Evolutionary conservation across 2,888 invertebrate genomes (phyloP), one percentile per base, ranked within the genome.

Genomic region (Limenitis camilla): DNA sequence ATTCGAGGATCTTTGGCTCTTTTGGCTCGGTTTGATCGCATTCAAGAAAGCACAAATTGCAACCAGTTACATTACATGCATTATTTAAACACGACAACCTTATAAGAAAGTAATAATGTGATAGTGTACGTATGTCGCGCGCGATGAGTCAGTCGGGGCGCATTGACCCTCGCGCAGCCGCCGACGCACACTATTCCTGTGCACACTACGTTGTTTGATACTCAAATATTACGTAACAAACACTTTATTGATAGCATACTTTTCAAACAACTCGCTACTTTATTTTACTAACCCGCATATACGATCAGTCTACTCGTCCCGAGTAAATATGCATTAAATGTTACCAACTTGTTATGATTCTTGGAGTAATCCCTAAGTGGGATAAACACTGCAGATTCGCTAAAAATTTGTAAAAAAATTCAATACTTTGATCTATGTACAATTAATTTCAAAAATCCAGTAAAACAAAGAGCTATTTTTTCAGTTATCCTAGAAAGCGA

Each of bases 31-130:
- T 53, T 57, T 45, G 52, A 53, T 60, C 59, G 56, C 60, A 58
- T 55, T 58, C 60, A 49, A 57, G 71, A 72, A 74, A 71, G 71
- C 79, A 78, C 79, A 81, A 82, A 82, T 81, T 81, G 76, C 78
- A 74, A 74, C 78, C 75, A 80, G 81, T 83, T 84, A 81, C 81
- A 81, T 86, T 84, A 84, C 82, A 80, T 82, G 79, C 83, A 83
- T 84, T 85, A 82, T 85, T 84, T 79, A 84, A 85, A 74, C 76
- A 74, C 76, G 76, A 77, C 78, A 79, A 77, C 83, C 83, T 81
- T 84, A 81, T 83, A 84, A 74, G 84, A 86, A 85, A 85, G 81
- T 81, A 82, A 81, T 83, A 84, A 80, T 77, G 79, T 83, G 77
- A 82, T 83, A 81, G 80, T 77, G 73, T 77, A 74, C 77, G 73